These are phyloP conservation scores for Antidorcas marsupialis DNA, from an alignment of 2,113 vertebrate genomes.

Conservation along the genomic window DNA sequence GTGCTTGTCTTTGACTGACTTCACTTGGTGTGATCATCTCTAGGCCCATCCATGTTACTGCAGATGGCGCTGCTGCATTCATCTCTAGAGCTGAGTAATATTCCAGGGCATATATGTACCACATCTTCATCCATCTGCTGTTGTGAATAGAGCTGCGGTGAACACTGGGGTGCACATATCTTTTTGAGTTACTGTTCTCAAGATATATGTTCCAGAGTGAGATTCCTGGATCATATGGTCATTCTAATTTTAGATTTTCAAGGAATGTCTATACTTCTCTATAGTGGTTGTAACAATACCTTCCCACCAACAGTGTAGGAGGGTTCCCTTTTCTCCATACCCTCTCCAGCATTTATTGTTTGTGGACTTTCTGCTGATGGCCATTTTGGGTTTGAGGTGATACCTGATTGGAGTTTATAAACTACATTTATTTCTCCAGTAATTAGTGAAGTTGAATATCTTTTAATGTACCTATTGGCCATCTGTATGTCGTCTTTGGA, in stretches of 20 bases:
- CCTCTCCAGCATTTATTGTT: neutral
- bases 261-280: neutral
- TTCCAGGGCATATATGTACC: neutral
- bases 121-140: neutral
- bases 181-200: neutral
- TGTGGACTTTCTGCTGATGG: neutral
- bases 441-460: neutral
- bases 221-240: neutral
- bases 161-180: neutral
- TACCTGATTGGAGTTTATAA: neutral
- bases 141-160: neutral
- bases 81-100: neutral
- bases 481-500: neutral
- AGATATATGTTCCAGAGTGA: neutral
- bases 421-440: neutral
- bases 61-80: neutral
- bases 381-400: neutral
- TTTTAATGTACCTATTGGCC: neutral
- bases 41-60: neutral
- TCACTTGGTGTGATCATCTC: neutral
- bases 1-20: neutral
- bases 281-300: neutral
- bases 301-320: neutral
- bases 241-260: neutral
- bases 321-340: neutral